These are phyloP conservation scores for Scaptomyza pallida DNA, from an alignment of 1,140 invertebrate species.

Conservation along the genomic window DNA sequence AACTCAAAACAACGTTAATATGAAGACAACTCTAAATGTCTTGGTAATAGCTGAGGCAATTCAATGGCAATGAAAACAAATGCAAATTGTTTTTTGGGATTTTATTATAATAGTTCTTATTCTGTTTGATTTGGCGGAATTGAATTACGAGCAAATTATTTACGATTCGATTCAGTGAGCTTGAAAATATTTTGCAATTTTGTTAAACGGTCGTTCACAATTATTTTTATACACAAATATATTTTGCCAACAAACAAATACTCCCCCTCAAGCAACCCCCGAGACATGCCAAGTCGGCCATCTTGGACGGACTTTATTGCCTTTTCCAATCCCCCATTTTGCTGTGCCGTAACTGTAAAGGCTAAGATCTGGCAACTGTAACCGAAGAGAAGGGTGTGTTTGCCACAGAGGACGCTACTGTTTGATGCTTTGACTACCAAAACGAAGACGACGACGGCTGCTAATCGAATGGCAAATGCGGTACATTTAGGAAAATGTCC, in stretches of 20 bases:
- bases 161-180: constrained; percentile 68
- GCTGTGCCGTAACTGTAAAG: constrained; percentile 10
- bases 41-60: too few relatives aligned
- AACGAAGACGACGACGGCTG: constrained; percentile 33
- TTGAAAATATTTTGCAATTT: constrained; percentile 77
- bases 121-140: constrained; percentile 37
- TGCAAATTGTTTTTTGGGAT: neutral
- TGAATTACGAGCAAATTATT: constrained; percentile 60
- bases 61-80: neutral
- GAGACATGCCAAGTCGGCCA: constrained; percentile 45
- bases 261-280: constrained; percentile 24
- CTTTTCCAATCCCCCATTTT: too few relatives aligned
- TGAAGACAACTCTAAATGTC: too few relatives aligned
- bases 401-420: constrained; percentile 32
- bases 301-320: constrained; percentile 39
- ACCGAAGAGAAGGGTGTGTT: constrained; percentile 1
- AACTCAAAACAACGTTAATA: too few relatives aligned
- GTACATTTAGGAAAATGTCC: constrained; percentile 78
- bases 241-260: constrained; percentile 45
- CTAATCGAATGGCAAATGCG: constrained; percentile 70
- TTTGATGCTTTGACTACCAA: constrained; percentile 41
- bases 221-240: constrained; percentile 62
- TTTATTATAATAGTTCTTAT: neutral
- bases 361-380: neutral
- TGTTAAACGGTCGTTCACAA: constrained; percentile 60